Conservation (phyloP, 2,888 invertebrate genomes). For the Apamea anceps region DNA sequence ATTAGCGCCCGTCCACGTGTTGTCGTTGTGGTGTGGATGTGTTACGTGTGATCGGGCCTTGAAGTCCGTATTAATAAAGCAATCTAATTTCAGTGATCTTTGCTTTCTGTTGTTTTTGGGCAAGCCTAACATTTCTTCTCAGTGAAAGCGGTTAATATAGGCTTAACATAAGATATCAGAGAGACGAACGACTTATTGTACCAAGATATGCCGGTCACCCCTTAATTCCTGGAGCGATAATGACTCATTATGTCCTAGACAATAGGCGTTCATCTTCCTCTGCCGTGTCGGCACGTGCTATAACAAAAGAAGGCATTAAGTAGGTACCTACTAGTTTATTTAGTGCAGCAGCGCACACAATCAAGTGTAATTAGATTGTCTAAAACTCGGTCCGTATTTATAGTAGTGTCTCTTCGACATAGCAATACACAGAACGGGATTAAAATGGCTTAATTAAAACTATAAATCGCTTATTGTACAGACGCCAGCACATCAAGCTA, state of each 20-base stretch:
- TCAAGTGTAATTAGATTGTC: not conserved
- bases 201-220: not conserved
- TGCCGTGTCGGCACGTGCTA: not conserved
- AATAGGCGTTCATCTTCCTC: slow-evolving; percentile 28
- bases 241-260: slow-evolving; percentile 43
- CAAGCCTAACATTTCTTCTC: not conserved
- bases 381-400: not conserved
- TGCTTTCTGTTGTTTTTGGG: not conserved
- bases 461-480: no score
- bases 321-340: slow-evolving; percentile 22
- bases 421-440: not conserved
- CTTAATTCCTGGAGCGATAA: slow-evolving; percentile 33
- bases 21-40: not conserved
- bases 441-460: not conserved
- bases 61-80: not conserved
- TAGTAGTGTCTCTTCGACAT: not conserved
- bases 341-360: not conserved
- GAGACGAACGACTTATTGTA: not conserved
- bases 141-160: slow-evolving; percentile 2
- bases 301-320: slow-evolving; percentile 33
- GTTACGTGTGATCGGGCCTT: not conserved
- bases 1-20: not conserved
- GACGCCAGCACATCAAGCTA: no score
- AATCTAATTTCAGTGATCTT: not conserved
- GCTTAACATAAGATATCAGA: not conserved